Conservation (phyloP, 2,888 invertebrate species). For the Cenopis cana region DNA sequence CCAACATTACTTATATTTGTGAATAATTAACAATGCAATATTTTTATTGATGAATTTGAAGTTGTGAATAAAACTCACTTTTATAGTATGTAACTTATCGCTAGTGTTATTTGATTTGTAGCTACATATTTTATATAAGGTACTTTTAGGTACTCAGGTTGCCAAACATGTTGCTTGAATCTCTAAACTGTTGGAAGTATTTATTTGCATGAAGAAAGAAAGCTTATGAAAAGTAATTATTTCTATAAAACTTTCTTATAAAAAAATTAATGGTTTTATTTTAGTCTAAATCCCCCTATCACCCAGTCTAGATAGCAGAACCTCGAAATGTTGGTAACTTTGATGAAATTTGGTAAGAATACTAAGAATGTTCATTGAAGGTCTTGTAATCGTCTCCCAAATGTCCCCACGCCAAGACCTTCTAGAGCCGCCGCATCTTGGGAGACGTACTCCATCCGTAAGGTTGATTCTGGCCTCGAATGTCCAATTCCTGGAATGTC, state of each 20-base stretch:
- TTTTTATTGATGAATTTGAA: conserved; percentile 36
- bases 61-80: conserved; percentile 35
- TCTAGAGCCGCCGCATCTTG: too few relatives aligned
- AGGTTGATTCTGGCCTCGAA: too few relatives aligned
- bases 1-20: conserved; percentile 35
- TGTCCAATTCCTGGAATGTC: too few relatives aligned
- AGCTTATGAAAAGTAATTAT: conserved; percentile 80
- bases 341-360: too few relatives aligned
- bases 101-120: conserved; percentile 45
- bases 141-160: conserved; percentile 60
- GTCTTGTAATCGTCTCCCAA: too few relatives aligned
- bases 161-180: conserved; percentile 77
- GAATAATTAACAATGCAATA: conserved; percentile 32
- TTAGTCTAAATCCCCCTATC: conserved; percentile 12
- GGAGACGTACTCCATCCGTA: too few relatives aligned
- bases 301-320: too few relatives aligned
- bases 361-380: too few relatives aligned
- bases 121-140: conserved; percentile 44
- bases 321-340: too few relatives aligned
- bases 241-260: conserved; percentile 57
- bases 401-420: too few relatives aligned
- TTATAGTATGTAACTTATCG: conserved; percentile 35
- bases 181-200: conserved; percentile 69
- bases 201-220: conserved; percentile 76
- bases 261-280: conserved; percentile 50